These are phyloP conservation scores for Agrochola macilenta DNA, from an alignment of 2,888 invertebrate species.

Conservation along the genomic window DNA sequence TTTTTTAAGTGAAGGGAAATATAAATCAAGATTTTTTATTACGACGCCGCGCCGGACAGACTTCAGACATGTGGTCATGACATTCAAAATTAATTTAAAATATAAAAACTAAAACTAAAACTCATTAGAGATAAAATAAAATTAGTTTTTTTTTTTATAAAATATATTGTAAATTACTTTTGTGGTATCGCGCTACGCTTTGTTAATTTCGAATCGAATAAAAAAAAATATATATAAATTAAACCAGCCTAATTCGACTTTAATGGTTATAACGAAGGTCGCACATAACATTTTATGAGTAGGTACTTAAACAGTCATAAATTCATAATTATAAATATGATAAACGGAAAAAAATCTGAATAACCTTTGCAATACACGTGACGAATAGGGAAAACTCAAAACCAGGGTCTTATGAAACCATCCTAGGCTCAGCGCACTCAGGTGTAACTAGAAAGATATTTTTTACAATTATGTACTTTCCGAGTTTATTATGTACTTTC, in stretches of 20 bases:
- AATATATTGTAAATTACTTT: slow-evolving; percentile 13
- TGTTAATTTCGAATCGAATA: slow-evolving; percentile 16
- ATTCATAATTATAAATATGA: slow-evolving; percentile 1
- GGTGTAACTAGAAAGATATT: no score
- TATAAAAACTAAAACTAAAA: slow-evolving; percentile 40
- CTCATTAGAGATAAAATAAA: slow-evolving; percentile 27
- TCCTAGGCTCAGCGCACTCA: not conserved
- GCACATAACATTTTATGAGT: slow-evolving; percentile 39
- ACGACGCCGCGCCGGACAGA: slow-evolving; percentile 51
- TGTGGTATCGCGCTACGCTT: slow-evolving; percentile 22
- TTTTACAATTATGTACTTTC: no score
- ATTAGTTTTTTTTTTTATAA: slow-evolving; percentile 10
- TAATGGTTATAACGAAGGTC: slow-evolving; percentile 52
- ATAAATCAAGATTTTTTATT: slow-evolving; percentile 70
- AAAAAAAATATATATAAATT: not conserved
- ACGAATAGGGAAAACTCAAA: not conserved
- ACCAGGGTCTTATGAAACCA: not conserved
- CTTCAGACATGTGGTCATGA: slow-evolving; percentile 62
- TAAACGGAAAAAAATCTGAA: not conserved
- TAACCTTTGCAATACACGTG: not conserved
- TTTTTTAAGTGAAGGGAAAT: slow-evolving; percentile 68
- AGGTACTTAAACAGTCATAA: slow-evolving; percentile 29
- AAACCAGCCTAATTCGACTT: slow-evolving; percentile 38
- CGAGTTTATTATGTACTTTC: no score
- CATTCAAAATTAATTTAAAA: slow-evolving; percentile 65